Evolutionary conservation across 2,797 vertebrate genomes (phyloP), one percentile per base, ranked within the genome.

Genomic region (Mus caroli): DNA sequence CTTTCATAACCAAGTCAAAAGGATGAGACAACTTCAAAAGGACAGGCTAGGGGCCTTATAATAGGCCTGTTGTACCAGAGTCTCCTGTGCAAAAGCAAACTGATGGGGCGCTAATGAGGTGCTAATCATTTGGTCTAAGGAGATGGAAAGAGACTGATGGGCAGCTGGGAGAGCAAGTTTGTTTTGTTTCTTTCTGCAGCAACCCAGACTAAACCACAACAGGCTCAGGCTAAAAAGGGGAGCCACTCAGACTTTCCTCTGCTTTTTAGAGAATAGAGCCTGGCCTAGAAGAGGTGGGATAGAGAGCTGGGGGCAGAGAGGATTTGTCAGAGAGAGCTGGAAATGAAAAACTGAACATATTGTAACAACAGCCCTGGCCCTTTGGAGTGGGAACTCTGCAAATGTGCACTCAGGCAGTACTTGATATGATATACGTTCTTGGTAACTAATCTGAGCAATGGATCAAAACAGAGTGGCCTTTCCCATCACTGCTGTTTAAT

Each of bases 1-100:
- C 50, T 58, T 80, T 69, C 26, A 46, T 82, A 90, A 67, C 69
- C 73, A 28, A 87, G 67, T 69, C 10, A 24, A 56, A 84, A 85
- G 31, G 77, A 92, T 85, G 50, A 26, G 69, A 71, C 20, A 77
- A 88, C 75, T 86, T 94, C 76, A 94, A 91, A 85, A 78, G 62
- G 56, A 95, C 34, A 58, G 84, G 78, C 56, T 1, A 24, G 24
- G 22, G 22, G 34, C 56, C 34, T 87, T 69, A 3, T 24, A 67
- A 90, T 24, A 62, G 60, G 46, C 56, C 92, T 46, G 5, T 20
- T 67, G 90, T 90, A n/a, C 77, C 31, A 67, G 76, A 54, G 40
- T 78, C 90, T 71, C 52, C 62, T 22, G 37, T 56, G 64, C 56
- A 67, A 60, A 76, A 78, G 71, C 64, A 67, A 56, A 56, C 84